These are phyloP conservation scores for Dysmachus trigonus DNA, from an alignment of 2,888 invertebrate genomes.

Conservation along the genomic window DNA sequence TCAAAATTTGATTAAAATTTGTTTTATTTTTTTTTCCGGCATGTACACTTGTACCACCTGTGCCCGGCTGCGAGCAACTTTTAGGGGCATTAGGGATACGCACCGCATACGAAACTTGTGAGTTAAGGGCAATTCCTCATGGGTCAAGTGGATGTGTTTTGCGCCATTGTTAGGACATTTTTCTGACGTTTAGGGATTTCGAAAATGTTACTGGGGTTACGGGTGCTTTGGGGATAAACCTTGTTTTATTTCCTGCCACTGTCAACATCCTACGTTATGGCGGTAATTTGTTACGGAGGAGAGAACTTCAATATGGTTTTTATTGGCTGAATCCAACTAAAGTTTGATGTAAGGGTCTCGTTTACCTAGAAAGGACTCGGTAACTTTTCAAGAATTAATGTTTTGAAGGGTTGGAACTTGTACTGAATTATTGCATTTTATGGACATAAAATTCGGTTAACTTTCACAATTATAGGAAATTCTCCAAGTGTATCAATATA, in stretches of 20 bases:
- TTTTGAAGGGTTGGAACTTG: not conserved
- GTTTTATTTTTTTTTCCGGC: slow-evolving; percentile 19
- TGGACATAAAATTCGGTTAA: not conserved
- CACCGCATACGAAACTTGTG: slow-evolving; percentile 32
- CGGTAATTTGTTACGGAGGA: not conserved
- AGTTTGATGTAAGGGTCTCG: slow-evolving; percentile 4
- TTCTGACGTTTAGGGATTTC: slow-evolving; percentile 27
- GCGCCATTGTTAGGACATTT: slow-evolving; percentile 31
- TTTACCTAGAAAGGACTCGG: not conserved
- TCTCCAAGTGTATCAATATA: too few species aligned
- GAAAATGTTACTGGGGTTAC: slow-evolving; percentile 12
- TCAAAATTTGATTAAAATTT: slow-evolving; percentile 46
- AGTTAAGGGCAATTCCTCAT: slow-evolving; percentile 26
- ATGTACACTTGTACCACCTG: slow-evolving; percentile 29
- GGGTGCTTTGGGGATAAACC: not conserved
- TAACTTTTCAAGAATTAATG: not conserved
- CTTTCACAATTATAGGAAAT: not conserved
- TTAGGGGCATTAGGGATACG: slow-evolving; percentile 34
- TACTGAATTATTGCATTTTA: not conserved
- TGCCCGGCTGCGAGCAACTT: slow-evolving; percentile 12
- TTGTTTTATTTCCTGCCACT: slow-evolving; percentile 33
- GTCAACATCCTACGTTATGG: slow-evolving; percentile 8
- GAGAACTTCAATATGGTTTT: slow-evolving; percentile 12
- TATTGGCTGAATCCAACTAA: slow-evolving; percentile 2
- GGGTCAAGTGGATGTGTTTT: slow-evolving; percentile 37